Evolutionary conservation across 2,888 invertebrate genomes (phyloP).

Genomic region (Epinotia bilunana): DNA sequence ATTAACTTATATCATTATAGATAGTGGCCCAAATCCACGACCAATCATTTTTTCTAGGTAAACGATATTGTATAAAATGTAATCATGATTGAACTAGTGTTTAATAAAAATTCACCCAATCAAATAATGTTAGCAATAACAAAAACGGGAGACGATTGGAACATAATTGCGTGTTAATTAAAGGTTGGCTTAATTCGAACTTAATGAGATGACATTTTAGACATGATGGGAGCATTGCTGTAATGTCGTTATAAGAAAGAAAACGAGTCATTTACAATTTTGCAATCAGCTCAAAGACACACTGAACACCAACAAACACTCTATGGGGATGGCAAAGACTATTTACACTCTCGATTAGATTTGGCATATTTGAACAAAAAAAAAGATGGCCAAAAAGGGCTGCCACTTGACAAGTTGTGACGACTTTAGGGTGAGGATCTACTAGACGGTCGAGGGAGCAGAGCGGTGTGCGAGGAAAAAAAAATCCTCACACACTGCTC

Average conservation of each 20-base stretch:
- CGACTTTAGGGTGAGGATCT: background rate
- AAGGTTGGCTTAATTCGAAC: constrained; percentile 56
- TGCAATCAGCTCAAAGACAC: constrained; percentile 66
- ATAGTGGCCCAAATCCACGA: too few species aligned
- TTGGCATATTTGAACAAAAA: background rate
- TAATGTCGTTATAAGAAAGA: constrained; percentile 43
- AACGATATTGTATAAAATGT: constrained; percentile 1
- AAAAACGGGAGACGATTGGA: constrained; percentile 50
- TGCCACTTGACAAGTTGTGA: background rate
- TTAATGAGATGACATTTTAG: constrained; percentile 51
- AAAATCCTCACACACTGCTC: too few species aligned
- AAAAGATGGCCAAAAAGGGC: background rate
- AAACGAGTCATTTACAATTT: constrained; percentile 30
- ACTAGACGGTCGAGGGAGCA: too few species aligned
- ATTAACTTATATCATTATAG: too few species aligned
- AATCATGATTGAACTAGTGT: constrained; percentile 10
- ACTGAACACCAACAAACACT: constrained; percentile 82
- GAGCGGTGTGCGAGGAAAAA: too few species aligned
- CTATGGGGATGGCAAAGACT: constrained; percentile 20
- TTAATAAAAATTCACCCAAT: constrained; percentile 46
- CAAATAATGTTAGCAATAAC: constrained; percentile 54
- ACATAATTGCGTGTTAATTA: constrained; percentile 64
- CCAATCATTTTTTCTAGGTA: background rate
- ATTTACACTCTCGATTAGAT: background rate
- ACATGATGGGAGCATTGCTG: constrained; percentile 51